Conservation (phyloP, 1,140 invertebrate species). For the Vanessa atalanta region DNA sequence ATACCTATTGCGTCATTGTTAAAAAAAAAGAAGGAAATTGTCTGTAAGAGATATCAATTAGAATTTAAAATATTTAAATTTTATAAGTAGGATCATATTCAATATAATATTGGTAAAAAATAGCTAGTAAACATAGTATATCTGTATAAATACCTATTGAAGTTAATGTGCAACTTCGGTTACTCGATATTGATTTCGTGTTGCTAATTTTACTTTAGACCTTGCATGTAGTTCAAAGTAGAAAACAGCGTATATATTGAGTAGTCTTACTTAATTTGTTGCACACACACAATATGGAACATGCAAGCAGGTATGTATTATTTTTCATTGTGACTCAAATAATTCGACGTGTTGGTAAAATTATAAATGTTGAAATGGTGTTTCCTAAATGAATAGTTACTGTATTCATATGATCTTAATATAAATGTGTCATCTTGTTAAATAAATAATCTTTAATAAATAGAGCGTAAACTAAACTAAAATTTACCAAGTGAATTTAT, state of each 20-base stretch:
- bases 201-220: constrained; percentile 30
- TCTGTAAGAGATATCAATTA: too few relatives aligned
- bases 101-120: neutral
- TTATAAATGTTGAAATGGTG: too few relatives aligned
- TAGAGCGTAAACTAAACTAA: constrained; percentile 43
- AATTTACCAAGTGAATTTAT: constrained; percentile 38
- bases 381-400: too few relatives aligned
- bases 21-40: too few relatives aligned
- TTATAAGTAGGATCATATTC: neutral
- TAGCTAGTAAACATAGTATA: neutral
- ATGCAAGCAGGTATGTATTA: constrained; percentile 30
- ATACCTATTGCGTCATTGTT: constrained; percentile 30
- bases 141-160: neutral
- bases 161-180: constrained; percentile 2
- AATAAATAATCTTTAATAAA: constrained; percentile 32
- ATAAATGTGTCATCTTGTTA: too few relatives aligned
- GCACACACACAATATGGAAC: constrained; percentile 28
- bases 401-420: too few relatives aligned
- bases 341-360: constrained; percentile 17
- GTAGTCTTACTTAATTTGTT: constrained; percentile 11
- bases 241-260: constrained; percentile 10
- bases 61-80: neutral
- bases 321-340: constrained; percentile 10
- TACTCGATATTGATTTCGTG: constrained; percentile 39
- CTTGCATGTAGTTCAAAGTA: constrained; percentile 27